Base-by-base conservation (phyloP, 2,113 vertebrate genomes). In the Tyrannus savana region DNA sequence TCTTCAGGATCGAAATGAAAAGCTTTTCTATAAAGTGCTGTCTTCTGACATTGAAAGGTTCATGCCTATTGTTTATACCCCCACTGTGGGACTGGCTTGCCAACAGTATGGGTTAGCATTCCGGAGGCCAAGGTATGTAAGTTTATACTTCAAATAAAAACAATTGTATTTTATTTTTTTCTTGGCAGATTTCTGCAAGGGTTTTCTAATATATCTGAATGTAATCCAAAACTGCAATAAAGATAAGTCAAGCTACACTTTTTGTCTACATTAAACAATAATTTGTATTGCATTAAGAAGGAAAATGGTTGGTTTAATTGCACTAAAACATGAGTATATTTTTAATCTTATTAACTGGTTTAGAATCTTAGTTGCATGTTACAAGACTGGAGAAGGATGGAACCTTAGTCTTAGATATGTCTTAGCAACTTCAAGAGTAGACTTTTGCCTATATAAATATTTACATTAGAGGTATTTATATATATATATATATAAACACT, bases 1-100 rank as follows among this genome's bases (percentile, higher is more conserved):
- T 86, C 99, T 99, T 95, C 99, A 99, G 97, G 99, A 99, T 94
- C 98, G 97, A 93, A 99, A 99, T 39, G 99, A 99, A 97, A 99
- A 99, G 95, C 99, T 99, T 35, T 99, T 99, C 97, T 99, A 99
- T 76, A 98, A 98, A 90, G 98, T 99, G 63, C 97, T 99, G 46
- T 93, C 96, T 56, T 99, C 99, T 86, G 98, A 99, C 95, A 98
- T 99, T 30, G 99, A 99, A 83, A 98, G 96, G 95, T 99, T 99
- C 95, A 99, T 99, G 99, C 99, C 99, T 66, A 98, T 99, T 91
- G 99, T 99, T 85, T 99, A 99, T 97, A 99, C 99, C 60, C 99
- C 99, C 73, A 99, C 98, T 4, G 99, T 99, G 85, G 99, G 99
- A 56, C 97, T 99, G 92, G 99, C 99, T 87, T 99, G 99, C 96